Percentiles rank a stretch among this genome's conserved stretches.
phyloP scores from a whole-genome alignment of 2,797 vertebrate species.

The Chanos chanos region DNA sequence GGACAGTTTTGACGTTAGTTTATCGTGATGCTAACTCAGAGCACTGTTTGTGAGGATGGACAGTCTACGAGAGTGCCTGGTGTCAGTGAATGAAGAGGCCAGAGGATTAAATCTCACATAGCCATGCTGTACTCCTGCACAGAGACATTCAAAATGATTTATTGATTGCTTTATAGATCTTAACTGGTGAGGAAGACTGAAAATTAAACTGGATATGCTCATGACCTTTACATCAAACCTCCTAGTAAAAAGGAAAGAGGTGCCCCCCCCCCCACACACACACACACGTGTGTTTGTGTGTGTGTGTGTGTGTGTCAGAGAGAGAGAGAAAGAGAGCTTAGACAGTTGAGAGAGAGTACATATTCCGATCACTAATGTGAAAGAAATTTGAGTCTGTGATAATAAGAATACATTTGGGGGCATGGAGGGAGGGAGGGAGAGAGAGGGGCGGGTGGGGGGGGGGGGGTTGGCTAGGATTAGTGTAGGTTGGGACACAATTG shows the following conservation, averaged over 20 bases:
- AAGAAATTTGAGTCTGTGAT: slow-evolving; percentile 26
- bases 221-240: slow-evolving; percentile 68
- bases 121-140: slow-evolving; percentile 49
- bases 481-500: too few relatives aligned
- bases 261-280: slow-evolving; percentile 15
- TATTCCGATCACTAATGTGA: too few relatives aligned
- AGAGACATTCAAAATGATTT: slow-evolving; percentile 72
- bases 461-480: too few relatives aligned
- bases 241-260: slow-evolving; percentile 40
- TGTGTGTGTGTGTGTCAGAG: slow-evolving; percentile 20
- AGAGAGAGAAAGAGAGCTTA: background rate
- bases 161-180: slow-evolving; percentile 75
- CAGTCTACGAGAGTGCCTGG: slow-evolving; percentile 38
- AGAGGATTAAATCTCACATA: slow-evolving; percentile 63
- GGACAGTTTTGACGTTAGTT: too few relatives aligned
- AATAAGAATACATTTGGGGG: slow-evolving; percentile 42
- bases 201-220: slow-evolving; percentile 66
- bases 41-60: too few relatives aligned
- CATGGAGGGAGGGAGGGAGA: too few relatives aligned
- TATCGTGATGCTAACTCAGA: too few relatives aligned
- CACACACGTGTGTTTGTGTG: slow-evolving; percentile 6
- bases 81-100: slow-evolving; percentile 42
- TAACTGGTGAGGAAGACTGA: slow-evolving; percentile 67
- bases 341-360: too few relatives aligned
- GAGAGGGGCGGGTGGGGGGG: too few relatives aligned